A percentile compares a stretch with the other conserved stretches of the same genome.
phyloP scores from a whole-genome alignment of 2,888 invertebrate species.

The Boloria selene region DNA sequence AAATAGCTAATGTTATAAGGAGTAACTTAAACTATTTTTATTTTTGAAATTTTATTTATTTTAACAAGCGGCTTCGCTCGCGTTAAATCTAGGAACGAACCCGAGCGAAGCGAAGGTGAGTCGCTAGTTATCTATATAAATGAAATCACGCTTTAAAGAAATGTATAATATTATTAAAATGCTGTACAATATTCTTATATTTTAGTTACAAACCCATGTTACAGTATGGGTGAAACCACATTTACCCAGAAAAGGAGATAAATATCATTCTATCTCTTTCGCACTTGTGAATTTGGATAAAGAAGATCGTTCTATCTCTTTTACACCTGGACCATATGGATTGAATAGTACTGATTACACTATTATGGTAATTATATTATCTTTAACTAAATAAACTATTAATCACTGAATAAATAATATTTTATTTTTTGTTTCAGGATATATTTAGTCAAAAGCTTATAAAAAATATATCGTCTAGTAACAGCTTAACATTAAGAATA shows the following conservation, averaged over 20 bases:
- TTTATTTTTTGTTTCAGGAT: slow-evolving; percentile 53
- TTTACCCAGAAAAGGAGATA: slow-evolving; percentile 71
- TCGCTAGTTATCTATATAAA: too few relatives aligned
- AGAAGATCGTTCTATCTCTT: slow-evolving; percentile 41
- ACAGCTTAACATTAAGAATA: slow-evolving; percentile 36
- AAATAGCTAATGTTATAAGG: too few relatives aligned
- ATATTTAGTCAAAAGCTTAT: slow-evolving; percentile 51
- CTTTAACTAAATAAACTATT: neutral
- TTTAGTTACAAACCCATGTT: slow-evolving; percentile 52
- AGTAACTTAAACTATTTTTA: too few relatives aligned
- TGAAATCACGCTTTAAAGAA: neutral
- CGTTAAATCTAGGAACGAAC: too few relatives aligned
- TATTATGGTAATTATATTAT: slow-evolving; percentile 52
- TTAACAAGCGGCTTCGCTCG: too few relatives aligned
- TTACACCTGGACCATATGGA: slow-evolving; percentile 53
- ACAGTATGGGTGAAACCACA: slow-evolving; percentile 83
- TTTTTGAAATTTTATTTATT: too few relatives aligned
- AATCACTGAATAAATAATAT: neutral
- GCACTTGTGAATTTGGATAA: slow-evolving; percentile 73
- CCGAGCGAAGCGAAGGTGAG: too few relatives aligned
- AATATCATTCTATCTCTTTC: slow-evolving; percentile 76
- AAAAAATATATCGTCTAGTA: slow-evolving; percentile 43
- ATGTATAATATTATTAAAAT: neutral
- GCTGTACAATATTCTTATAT: slow-evolving; percentile 27
- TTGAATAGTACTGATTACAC: slow-evolving; percentile 60